Conservation (phyloP, 2,113 vertebrate species). For the Nematolebias whitei region DNA sequence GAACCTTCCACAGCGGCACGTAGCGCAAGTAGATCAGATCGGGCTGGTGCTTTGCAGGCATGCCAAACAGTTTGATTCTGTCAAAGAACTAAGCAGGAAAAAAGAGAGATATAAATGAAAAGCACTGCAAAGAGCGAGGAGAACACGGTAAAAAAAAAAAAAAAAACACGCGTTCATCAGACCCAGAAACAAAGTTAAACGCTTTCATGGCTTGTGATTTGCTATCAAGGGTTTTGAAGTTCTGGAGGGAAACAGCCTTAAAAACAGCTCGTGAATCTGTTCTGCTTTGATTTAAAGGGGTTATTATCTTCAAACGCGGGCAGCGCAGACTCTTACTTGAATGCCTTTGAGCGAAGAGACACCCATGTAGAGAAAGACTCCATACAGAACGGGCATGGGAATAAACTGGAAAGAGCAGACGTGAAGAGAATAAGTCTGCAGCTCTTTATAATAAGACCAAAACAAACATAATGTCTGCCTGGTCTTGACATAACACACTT, state of each 20-base stretch:
- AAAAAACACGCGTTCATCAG: neutral
- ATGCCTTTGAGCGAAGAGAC: constrained; percentile 96
- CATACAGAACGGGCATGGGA: constrained; percentile 97
- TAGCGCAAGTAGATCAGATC: constrained; percentile 95
- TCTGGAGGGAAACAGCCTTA: constrained; percentile 24
- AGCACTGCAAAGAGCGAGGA: neutral
- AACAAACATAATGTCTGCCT: too few species aligned
- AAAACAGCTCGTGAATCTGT: constrained; percentile 26
- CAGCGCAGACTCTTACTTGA: constrained; percentile 82
- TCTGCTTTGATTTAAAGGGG: constrained; percentile 17
- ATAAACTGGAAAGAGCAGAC: constrained; percentile 84
- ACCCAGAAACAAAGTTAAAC: constrained; percentile 5
- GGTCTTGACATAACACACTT: too few species aligned
- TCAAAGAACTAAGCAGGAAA: constrained; percentile 87
- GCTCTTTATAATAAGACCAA: too few species aligned
- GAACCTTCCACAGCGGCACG: constrained; percentile 95
- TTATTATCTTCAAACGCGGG: constrained; percentile 35
- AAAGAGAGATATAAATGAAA: constrained; percentile 4
- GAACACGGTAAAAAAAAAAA: neutral
- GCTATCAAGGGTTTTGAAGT: constrained; percentile 34
- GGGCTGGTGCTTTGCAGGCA: constrained; percentile 95
- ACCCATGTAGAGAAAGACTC: constrained; percentile 98
- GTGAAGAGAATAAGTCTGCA: neutral
- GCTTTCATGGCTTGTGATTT: constrained; percentile 12
- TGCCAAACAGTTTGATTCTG: constrained; percentile 92